Evolutionary conservation across 1,140 invertebrate genomes (phyloP).

Genomic region (Subanguina moxae): DNA sequence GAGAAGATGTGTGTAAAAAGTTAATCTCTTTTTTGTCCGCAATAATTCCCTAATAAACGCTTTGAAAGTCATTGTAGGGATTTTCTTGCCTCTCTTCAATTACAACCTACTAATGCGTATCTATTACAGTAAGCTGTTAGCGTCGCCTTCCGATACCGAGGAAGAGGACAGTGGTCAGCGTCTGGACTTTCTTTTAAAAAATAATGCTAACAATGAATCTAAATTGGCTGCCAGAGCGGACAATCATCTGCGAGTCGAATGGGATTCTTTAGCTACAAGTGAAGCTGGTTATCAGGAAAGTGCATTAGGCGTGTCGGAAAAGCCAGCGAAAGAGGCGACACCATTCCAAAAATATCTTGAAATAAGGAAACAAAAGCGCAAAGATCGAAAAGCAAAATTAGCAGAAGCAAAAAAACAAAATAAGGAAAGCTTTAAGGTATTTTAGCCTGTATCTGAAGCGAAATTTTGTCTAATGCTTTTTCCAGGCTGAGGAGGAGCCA

Average conservation of each 20-base stretch:
- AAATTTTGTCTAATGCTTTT: neutral
- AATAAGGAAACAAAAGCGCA: slow-evolving; percentile 61
- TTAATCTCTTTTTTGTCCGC: no score
- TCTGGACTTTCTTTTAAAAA: slow-evolving; percentile 50
- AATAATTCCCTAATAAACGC: no score
- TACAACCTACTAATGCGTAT: neutral
- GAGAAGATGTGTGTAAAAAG: no score
- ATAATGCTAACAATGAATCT: slow-evolving; percentile 66
- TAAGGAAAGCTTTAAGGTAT: slow-evolving; percentile 18
- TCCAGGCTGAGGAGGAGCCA: slow-evolving; percentile 6
- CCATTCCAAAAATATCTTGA: slow-evolving; percentile 70
- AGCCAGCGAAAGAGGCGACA: slow-evolving; percentile 59
- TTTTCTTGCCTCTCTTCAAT: slow-evolving; percentile 12
- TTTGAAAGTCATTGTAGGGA: neutral
- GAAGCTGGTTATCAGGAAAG: no score
- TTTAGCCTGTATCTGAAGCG: neutral
- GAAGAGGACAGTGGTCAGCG: slow-evolving; percentile 27
- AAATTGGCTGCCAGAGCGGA: slow-evolving; percentile 12
- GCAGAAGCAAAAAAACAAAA: slow-evolving; percentile 63
- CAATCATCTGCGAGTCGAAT: neutral
- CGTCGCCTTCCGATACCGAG: slow-evolving; percentile 52
- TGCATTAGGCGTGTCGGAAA: neutral
- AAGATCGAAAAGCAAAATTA: slow-evolving; percentile 67
- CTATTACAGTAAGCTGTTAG: slow-evolving; percentile 45
- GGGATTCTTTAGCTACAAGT: neutral